These are phyloP conservation scores for Gonocerus acuteangulatus DNA, from an alignment of 2,888 invertebrate species.

Conservation along the genomic window DNA sequence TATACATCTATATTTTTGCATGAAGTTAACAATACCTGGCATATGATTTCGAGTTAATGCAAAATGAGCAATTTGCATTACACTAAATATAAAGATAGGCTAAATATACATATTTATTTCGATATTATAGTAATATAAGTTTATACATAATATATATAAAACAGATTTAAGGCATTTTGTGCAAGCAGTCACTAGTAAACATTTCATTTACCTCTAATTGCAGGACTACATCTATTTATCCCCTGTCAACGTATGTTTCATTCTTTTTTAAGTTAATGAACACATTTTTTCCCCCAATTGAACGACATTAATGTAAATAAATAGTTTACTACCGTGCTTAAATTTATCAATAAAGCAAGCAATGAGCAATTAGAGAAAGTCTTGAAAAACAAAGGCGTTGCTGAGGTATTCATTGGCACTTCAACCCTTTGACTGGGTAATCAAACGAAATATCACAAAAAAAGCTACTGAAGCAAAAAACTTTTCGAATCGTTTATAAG, in stretches of 20 bases:
- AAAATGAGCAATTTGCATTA: conserved; percentile 21
- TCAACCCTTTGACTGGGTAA: neutral
- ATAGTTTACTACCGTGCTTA: conserved; percentile 8
- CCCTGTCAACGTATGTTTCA: neutral
- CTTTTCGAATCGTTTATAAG: neutral
- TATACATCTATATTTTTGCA: conserved; percentile 1
- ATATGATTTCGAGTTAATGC: conserved; percentile 12
- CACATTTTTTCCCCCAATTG: conserved; percentile 14
- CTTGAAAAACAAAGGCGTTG: conserved; percentile 19
- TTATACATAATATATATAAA: conserved; percentile 16
- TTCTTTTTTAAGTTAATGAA: conserved; percentile 6
- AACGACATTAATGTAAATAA: conserved; percentile 8
- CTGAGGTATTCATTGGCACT: neutral
- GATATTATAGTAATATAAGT: conserved; percentile 6
- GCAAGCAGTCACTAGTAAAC: conserved; percentile 22
- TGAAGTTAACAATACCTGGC: conserved; percentile 5
- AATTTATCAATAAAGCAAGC: conserved; percentile 16
- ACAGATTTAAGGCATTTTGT: conserved; percentile 22
- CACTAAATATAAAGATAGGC: conserved; percentile 22
- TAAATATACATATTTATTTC: conserved; percentile 9
- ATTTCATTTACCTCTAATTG: conserved; percentile 11
- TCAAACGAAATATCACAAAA: too few relatives aligned
- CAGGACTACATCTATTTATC: conserved; percentile 12
- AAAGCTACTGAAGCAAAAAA: neutral
- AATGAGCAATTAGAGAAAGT: conserved; percentile 17